phyloP scores from a whole-genome alignment of 2,888 invertebrate genomes.

The Apotomis capreana region DNA sequence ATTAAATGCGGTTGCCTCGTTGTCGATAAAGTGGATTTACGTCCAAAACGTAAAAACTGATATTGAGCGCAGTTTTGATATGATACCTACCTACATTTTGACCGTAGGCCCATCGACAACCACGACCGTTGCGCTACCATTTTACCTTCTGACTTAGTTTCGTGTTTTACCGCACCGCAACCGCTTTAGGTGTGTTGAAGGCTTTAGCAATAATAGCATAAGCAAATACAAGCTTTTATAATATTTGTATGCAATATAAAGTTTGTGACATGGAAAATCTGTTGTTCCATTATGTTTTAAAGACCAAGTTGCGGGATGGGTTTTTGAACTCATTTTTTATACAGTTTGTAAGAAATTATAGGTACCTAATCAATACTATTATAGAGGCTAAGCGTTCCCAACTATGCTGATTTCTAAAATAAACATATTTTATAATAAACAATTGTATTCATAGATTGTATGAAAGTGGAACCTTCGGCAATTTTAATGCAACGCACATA shows the following conservation, averaged over 20 bases:
- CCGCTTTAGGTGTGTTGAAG: conserved; percentile 12
- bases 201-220: conserved; percentile 32
- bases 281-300: conserved; percentile 12
- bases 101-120: neutral
- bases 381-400: conserved; percentile 12
- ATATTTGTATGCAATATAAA: conserved; percentile 27
- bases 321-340: conserved; percentile 17
- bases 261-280: neutral
- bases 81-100: no score
- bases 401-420: conserved; percentile 24
- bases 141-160: neutral
- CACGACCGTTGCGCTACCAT: neutral
- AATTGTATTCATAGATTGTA: conserved; percentile 22
- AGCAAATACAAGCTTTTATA: conserved; percentile 23
- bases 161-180: neutral
- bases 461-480: conserved; percentile 7
- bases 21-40: no score
- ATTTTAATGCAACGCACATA: conserved; percentile 17
- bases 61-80: no score
- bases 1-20: neutral
- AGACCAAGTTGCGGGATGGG: conserved; percentile 5
- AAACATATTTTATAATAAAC: conserved; percentile 25
- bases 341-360: conserved; percentile 21
- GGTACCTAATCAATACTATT: neutral
- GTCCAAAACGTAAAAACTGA: no score